Evolutionary conservation across 2,888 invertebrate species (phyloP).

Genomic region (Hirudinaria manillensis): DNA sequence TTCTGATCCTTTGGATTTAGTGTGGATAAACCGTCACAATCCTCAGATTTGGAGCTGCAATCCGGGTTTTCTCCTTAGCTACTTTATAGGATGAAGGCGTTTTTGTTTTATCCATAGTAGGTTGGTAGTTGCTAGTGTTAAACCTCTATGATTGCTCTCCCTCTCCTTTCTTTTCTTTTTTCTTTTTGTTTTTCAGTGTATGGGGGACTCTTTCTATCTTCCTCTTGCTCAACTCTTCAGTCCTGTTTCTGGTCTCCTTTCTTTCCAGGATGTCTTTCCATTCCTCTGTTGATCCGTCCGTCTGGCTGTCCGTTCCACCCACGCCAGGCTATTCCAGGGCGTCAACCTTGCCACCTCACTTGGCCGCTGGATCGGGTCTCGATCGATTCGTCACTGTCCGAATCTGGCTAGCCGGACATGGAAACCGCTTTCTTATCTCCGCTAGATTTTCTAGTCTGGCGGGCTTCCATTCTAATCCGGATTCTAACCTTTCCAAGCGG

Average conservation of each 20-base stretch:
- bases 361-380: no score
- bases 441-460: no score
- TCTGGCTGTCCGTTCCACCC: neutral
- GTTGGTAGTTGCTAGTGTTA: conserved; percentile 7
- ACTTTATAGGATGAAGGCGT: conserved; percentile 9
- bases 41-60: conserved; percentile 5
- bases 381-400: no score
- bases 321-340: no score
- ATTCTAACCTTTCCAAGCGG: no score
- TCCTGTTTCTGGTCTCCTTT: neutral
- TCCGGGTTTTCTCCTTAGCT: conserved; percentile 8
- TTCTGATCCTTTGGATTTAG: conserved; percentile 8
- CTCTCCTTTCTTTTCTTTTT: neutral
- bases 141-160: neutral
- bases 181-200: no score
- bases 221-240: neutral
- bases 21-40: conserved; percentile 10
- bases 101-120: neutral
- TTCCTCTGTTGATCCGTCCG: neutral
- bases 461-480: no score
- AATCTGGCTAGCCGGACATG: no score
- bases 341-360: no score
- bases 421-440: no score
- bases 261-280: neutral
- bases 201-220: no score